phyloP scores from a whole-genome alignment of 1,140 invertebrate species.

The Akabosia matsudoensis region DNA sequence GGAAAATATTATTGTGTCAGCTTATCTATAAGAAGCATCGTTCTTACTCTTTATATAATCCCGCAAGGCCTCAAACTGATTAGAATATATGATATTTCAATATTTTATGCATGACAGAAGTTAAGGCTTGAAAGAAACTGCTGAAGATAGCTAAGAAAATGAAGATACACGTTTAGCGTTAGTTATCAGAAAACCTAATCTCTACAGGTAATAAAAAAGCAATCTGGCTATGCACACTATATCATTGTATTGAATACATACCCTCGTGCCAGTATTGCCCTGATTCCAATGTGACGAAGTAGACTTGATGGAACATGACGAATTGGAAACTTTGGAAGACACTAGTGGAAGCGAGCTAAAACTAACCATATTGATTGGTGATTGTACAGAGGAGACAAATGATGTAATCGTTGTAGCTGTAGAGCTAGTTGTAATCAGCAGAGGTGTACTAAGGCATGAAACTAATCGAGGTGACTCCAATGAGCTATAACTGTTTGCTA shows the following conservation, averaged over 20 bases:
- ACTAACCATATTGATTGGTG: not conserved
- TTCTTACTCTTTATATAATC: not conserved
- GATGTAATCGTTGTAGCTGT: not conserved
- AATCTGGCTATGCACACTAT: not conserved
- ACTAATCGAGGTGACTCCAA: not conserved
- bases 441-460: not conserved
- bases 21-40: no score
- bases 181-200: no score
- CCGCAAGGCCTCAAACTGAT: not conserved
- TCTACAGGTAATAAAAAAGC: not conserved
- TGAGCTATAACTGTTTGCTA: not conserved
- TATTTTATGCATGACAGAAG: no score
- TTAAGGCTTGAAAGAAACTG: no score
- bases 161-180: no score
- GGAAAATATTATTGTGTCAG: not conserved
- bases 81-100: no score
- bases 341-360: not conserved
- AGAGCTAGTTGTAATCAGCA: not conserved
- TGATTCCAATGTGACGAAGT: conserved; percentile 28
- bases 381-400: not conserved
- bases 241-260: not conserved
- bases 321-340: not conserved
- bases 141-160: no score
- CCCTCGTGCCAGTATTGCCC: conserved; percentile 33
- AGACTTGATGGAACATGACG: not conserved